Evolutionary conservation across 2,113 vertebrate species (phyloP).

Genomic region (Chaetorhynchus papuensis): DNA sequence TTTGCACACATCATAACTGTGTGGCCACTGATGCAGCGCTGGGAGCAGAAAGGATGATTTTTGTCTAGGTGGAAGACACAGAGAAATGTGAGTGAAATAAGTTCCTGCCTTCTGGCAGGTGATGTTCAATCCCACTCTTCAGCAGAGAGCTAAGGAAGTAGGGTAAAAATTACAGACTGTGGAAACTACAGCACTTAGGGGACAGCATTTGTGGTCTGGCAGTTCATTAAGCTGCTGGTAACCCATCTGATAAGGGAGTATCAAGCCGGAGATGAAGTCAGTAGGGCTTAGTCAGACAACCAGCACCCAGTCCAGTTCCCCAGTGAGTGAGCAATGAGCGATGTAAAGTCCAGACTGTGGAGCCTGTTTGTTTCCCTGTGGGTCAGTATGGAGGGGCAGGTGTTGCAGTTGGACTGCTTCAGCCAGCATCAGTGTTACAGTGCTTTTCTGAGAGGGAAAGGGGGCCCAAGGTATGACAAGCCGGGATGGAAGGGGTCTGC

Average conservation of each 20-base stretch:
- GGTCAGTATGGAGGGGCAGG: neutral
- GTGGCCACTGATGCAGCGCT: neutral
- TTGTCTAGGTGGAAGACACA: neutral
- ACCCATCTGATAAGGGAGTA: neutral
- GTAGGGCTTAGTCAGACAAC: neutral
- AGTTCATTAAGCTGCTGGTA: neutral
- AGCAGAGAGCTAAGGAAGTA: neutral
- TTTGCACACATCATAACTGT: neutral
- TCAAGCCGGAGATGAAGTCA: neutral
- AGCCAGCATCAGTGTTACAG: fast-evolving
- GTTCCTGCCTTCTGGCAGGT: neutral
- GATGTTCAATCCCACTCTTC: neutral
- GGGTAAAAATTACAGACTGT: neutral
- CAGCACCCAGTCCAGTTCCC: neutral
- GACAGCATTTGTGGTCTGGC: neutral
- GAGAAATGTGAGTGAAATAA: neutral
- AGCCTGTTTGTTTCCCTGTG: neutral
- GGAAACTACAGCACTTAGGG: neutral
- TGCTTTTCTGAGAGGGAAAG: neutral
- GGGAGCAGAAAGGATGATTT: neutral
- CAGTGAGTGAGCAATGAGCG: fast-evolving
- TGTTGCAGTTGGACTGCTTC: fast-evolving
- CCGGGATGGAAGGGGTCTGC: neutral
- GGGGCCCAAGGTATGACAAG: neutral
- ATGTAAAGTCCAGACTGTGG: fast-evolving